Base-by-base conservation (phyloP, 1,140 invertebrate species). In the Drosophila kikkawai region DNA sequence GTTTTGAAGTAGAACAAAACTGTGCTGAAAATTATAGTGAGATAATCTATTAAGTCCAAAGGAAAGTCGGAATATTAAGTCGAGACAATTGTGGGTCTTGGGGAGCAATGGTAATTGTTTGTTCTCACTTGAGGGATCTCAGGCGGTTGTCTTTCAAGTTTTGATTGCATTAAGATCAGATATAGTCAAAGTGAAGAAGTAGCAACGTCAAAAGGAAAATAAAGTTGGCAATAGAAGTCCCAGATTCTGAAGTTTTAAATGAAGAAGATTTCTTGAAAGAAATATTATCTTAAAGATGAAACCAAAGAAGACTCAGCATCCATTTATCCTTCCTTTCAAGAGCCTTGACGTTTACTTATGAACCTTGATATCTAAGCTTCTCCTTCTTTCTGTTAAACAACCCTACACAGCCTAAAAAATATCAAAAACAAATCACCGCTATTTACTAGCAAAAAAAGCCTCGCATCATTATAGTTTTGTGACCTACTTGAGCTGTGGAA, bases 1-100 rank as follows among this genome's bases (percentile, higher is more conserved):
- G 19, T 41, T 59, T 22, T 58, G 51, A 73, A 73, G 44, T 73
- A 57, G 69, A 71, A 71, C 69, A 73, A 71, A 73, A 50, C 69
- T 73, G 53, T 11, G 69, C 69, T 36, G 44, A 71, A 71, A 73
- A 73, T 71, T 50, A 37, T 37, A 37, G 69, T 22, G 53, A 58
- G 67, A 73, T 73, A 73, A 73, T 73, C 69, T 73, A 41, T 29
- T 53, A 39, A 13, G 36, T 42, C 42, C 44, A 36, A 73, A 50
- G 53, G 53, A 73, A 73, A 73, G 69, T 59, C n/a, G n/a, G 37
- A 50, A 41, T 71, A 57, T 41, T 41, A 70, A 70, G 69, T 22
- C 39, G 26, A 42, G 69, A 73, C 61, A 73, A 71, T 73, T 70
- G 41, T 58, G 37, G 51, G 42, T 57, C 51, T 58, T 22, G 36